Conservation (phyloP, 1,140 invertebrate genomes). For the Lerema accius region DNA sequence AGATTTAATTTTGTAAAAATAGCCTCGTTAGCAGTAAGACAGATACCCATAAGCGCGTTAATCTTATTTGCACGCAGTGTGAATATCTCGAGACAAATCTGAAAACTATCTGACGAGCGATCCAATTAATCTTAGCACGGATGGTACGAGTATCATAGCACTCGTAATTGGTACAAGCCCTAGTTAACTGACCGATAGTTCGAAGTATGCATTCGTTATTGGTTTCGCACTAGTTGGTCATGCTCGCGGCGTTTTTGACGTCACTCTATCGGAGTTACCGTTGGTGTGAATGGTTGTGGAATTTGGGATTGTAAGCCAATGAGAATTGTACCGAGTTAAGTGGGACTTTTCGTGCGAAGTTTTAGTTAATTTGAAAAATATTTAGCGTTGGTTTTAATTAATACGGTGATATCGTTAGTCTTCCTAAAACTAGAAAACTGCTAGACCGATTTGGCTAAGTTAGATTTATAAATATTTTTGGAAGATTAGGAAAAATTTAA, state of each 20-base stretch:
- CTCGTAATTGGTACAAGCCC: constrained; percentile 24
- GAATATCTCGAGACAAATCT: constrained; percentile 28
- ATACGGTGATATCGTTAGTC: too few relatives aligned
- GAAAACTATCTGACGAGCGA: constrained; percentile 24
- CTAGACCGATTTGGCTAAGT: too few relatives aligned
- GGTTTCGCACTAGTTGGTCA: neutral
- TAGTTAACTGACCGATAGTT: constrained; percentile 23
- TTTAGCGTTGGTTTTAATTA: too few relatives aligned
- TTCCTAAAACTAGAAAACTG: too few relatives aligned
- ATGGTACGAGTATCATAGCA: constrained; percentile 23
- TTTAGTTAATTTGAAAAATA: too few relatives aligned
- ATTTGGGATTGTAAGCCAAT: neutral
- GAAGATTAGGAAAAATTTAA: too few relatives aligned
- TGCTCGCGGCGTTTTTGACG: neutral
- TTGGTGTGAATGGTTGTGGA: neutral
- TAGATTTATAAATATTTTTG: too few relatives aligned
- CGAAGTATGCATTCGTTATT: constrained; percentile 1
- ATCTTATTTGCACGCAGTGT: constrained; percentile 28
- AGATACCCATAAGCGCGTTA: constrained; percentile 12
- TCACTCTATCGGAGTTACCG: neutral
- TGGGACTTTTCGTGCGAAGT: too few relatives aligned
- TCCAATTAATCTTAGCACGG: constrained; percentile 21
- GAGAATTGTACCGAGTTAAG: too few relatives aligned
- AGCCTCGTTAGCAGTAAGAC: constrained; percentile 2
- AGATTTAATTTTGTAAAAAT: neutral